These are phyloP conservation scores for Triplophysa rosa DNA, from an alignment of 2,113 vertebrate species.

Conservation along the genomic window DNA sequence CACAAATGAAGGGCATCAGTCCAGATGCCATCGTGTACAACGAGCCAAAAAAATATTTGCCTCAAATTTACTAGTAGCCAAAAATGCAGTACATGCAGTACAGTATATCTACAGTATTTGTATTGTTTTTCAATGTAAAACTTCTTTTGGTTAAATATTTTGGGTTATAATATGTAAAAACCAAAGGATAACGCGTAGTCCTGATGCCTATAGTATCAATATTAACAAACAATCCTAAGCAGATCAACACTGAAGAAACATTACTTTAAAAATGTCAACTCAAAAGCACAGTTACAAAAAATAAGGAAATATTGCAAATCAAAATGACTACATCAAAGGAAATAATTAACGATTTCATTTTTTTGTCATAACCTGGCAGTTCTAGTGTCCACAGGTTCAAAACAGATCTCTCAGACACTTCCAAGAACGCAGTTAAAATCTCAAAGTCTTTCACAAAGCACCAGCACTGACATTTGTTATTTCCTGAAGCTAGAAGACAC, in stretches of 20 bases:
- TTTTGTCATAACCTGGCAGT: neutral
- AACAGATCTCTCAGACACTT: constrained; percentile 35
- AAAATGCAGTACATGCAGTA: neutral
- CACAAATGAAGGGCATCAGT: neutral
- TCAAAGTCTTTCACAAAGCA: constrained; percentile 36
- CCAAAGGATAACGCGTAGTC: no score
- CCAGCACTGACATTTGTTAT: constrained; percentile 49
- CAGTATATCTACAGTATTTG: no score
- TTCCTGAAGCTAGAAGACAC: constrained; percentile 40
- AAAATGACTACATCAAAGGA: neutral
- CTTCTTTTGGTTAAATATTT: no score
- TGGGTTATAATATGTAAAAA: no score
- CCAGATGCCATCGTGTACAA: neutral
- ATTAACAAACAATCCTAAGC: no score
- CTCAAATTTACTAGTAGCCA: neutral
- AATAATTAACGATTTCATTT: neutral
- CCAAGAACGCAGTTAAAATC: constrained; percentile 35
- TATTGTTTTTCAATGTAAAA: no score
- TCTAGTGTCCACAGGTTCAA: constrained; percentile 15
- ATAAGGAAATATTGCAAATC: no score
- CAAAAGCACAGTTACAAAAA: no score
- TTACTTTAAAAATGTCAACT: no score
- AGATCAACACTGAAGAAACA: no score
- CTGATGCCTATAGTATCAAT: no score
- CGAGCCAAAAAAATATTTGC: neutral